Base-by-base conservation (phyloP, 2,888 invertebrate genomes). In the Serrognathus titanus region DNA sequence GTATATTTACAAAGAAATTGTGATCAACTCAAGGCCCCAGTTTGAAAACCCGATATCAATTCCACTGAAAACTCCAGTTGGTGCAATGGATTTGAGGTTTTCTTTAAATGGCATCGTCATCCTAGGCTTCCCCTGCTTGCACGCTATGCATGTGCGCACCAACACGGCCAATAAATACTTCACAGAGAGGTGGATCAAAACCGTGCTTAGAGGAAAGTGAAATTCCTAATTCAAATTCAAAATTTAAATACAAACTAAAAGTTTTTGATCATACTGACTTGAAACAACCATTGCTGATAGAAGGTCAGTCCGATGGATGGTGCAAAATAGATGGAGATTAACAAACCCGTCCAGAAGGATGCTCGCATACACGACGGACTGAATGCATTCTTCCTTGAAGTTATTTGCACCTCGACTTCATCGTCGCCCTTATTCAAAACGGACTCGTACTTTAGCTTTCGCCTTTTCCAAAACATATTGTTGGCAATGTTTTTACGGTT, bases 1-100 rank as follows among this genome's bases (percentile, higher is more conserved):
- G n/a, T 31, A 31, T 9, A 82, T 85, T 81, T 80, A 94, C 80
- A 98, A 80, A 2, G 96, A 96, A 63, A 99, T 89, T 11, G 94
- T 94, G 49, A 98, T 94, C 66, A 96, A 85, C 71, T 94, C 94
- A 57, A 99, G 83, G 10, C 96, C 97, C 98, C 98, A 99, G 77
- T 97, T 97, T 1, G 97, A 98, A 73, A 99, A 89, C 3, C 96
- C 96, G 67, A 99, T 96, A 73, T 99, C 99, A 53, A 99, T 84
- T 2, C 96, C 96, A 74, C 97, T 96, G 53, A 95, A 93, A 41
- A 97, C 79, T 4, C 97, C 98, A 55, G 92, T 88, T 2, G 91
- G 89, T 0, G 88, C 90, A 55, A 97, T 84, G 58, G 89, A 86
- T 52, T 86, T 82, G n/a, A 93, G 71, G 72, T 92, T 91, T 20